phyloP scores from a whole-genome alignment of 2,113 vertebrate genomes.

The Clarias gariepinus region DNA sequence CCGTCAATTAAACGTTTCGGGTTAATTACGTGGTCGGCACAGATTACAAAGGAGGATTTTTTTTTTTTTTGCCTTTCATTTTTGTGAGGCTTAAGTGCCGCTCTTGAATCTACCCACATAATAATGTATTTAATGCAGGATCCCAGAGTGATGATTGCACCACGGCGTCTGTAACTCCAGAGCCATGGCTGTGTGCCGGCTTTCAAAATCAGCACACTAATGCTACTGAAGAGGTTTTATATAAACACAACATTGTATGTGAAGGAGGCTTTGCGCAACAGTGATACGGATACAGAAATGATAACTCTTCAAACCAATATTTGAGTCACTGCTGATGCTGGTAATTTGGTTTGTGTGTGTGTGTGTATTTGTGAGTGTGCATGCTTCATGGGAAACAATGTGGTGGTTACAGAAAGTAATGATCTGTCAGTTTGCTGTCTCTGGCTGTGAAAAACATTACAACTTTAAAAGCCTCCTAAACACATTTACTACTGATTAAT shows the following conservation, averaged over 20 bases:
- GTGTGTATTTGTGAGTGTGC: conserved; percentile 20
- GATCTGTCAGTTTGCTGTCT: conserved; percentile 34
- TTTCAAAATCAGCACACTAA: conserved; percentile 46
- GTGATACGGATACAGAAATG: conserved; percentile 35
- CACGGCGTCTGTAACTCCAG: conserved; percentile 21
- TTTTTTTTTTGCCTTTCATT: conserved; percentile 49
- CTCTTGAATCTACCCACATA: conserved; percentile 50
- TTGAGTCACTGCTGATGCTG: conserved; percentile 29
- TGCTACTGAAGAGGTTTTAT: conserved; percentile 34
- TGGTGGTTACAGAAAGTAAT: conserved; percentile 28
- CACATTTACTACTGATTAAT: conserved; percentile 29
- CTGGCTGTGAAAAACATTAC: conserved; percentile 27
- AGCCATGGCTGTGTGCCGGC: neutral
- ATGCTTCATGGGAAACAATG: neutral
- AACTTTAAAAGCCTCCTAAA: conserved; percentile 20
- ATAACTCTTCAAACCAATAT: conserved; percentile 25
- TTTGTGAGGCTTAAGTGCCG: conserved; percentile 48
- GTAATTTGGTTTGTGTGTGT: conserved; percentile 33
- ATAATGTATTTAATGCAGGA: conserved; percentile 48
- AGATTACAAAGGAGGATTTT: conserved; percentile 54
- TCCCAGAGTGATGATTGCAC: conserved; percentile 52
- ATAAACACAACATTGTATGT: conserved; percentile 13
- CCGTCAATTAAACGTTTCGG: conserved; percentile 49
- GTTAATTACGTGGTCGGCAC: conserved; percentile 47
- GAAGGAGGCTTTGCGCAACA: conserved; percentile 30